phyloP scores from a whole-genome alignment of 2,113 vertebrate genomes.

The Osmerus mordax region DNA sequence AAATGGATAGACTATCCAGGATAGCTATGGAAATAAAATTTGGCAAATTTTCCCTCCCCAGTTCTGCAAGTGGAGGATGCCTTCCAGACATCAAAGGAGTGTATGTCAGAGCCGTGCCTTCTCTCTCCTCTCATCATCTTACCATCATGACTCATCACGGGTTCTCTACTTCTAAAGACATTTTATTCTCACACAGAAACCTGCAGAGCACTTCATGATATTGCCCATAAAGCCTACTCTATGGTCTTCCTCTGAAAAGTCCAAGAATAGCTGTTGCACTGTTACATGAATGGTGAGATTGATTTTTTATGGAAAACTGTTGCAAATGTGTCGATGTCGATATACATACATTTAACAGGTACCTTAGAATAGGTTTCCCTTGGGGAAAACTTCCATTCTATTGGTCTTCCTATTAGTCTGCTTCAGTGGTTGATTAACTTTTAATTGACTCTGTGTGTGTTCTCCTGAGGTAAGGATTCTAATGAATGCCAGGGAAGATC shows the following conservation, averaged over 20 bases:
- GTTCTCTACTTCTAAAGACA: neutral
- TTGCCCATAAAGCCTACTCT: neutral
- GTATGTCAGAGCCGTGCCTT: slow-evolving; percentile 5
- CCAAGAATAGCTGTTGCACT: too few relatives aligned
- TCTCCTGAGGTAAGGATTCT: slow-evolving; percentile 53
- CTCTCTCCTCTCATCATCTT: slow-evolving; percentile 14
- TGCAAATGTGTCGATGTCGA: slow-evolving; percentile 1
- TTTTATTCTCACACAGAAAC: too few relatives aligned
- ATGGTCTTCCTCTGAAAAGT: too few relatives aligned
- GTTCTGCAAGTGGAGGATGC: slow-evolving; percentile 1
- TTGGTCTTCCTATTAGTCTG: slow-evolving; percentile 46
- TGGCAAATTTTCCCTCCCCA: too few relatives aligned
- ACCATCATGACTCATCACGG: slow-evolving; percentile 39
- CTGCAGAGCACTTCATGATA: neutral
- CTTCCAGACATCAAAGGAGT: slow-evolving; percentile 32
- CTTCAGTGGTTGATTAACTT: slow-evolving; percentile 61
- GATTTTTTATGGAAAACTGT: slow-evolving; percentile 14
- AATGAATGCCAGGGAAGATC: slow-evolving; percentile 66
- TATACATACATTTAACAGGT: neutral
- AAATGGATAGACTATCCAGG: too few relatives aligned
- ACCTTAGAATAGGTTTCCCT: slow-evolving; percentile 10
- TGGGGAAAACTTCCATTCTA: slow-evolving; percentile 30
- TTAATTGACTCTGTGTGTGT: slow-evolving; percentile 55
- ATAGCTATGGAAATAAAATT: too few relatives aligned
- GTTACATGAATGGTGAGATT: neutral